Evolutionary conservation across 2,888 invertebrate species (phyloP), one percentile per base, ranked within the genome.

Genomic region (Chymomyza fuscimana): DNA sequence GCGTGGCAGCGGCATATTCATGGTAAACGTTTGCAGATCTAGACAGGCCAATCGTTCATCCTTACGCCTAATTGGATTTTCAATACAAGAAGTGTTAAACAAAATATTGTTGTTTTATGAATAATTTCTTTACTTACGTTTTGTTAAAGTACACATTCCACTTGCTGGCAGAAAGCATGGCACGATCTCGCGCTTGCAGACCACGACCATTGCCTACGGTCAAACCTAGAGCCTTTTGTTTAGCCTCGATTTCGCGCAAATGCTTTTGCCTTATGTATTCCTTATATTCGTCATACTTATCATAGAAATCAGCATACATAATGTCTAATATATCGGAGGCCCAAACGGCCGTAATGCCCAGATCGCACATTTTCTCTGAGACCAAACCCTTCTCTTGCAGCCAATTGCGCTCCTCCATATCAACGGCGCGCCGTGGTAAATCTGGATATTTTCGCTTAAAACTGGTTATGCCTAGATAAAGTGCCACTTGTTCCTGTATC

Each of bases 391-490:
- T 95, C 81, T 96, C 96, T 76, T 96, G 94, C 54, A 99, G 94
- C 92, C 95, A 97, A 88, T 97, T 97, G 68, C 97, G 94, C 91
- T 99, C 99, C 77, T 97, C 97, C 93, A 97, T 97, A 80, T 97
- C 97, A 32, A 98, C 95, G 76, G 95, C 93, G 67, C 98, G 94
- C 68, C 98, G 93, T 79, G 95, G 94, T 65, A 97, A 91, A 91
- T 97, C 97, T n/a, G 97, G 96, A 92, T 97, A 97, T 90, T 98
- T 98, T 77, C 99, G 94, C 91, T 99, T 99, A 92, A 99, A 99
- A 70, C 98, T 98, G 90, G 98, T 98, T 46, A 99, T 96, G 52
- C 96, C 97, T 74, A 99, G 93, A 92, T 96, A 98, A 90, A 98
- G 96, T 0, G 98, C 97, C 74, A 99, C 96, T 96, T 94, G 99